Evolutionary conservation across 2,113 vertebrate species (phyloP), one percentile per base, ranked within the genome.

Genomic region (Sclerurus mexicanus): DNA sequence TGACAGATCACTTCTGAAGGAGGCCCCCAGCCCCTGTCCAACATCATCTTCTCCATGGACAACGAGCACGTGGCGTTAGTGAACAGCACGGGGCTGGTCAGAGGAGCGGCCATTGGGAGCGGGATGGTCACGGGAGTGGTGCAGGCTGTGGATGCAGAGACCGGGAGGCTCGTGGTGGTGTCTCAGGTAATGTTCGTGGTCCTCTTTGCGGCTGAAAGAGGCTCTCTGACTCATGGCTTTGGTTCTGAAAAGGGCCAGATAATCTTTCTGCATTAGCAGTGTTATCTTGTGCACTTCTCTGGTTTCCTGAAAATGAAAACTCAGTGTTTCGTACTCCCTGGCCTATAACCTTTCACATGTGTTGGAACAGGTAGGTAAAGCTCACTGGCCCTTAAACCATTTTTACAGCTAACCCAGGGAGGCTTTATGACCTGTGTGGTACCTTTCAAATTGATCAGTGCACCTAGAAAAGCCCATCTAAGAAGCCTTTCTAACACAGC

Each of bases 1-100:
- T 50, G 59, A 14, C 64, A 99, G 99, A 98, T 99, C 95, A 99
- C 99, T 62, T 99, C 99, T 8, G 99, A 99, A 95, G 99, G 99
- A 21, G 99, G 99, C n/a, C 99, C 99, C 11, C 99, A 99, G 88
- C 99, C 99, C 39, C 99, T 99, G 89, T 99, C 99, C 97, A 99
- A 99, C 97, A 99, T 99, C 55, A 96, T 99, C 62, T 99, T 99
- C 97, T 99, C 99, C 31, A 97, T 99, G 67, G 98, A 98, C 22
- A 96, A 98, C 10, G 93, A 97, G 31, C 95, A 94, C 3, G 95
- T 99, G 9, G 99, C 99, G 0, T 97, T 96, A 2, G 98, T 99
- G 78, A 98, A 97, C 86, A 80, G 97, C 50, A 85, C 97, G 0
- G 99, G 99, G 3, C 98, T 99, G 11, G 97, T 99, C 37, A 98